These are phyloP conservation scores for Boloria euphrosyne DNA, from an alignment of 2,888 invertebrate genomes.

Conservation along the genomic window DNA sequence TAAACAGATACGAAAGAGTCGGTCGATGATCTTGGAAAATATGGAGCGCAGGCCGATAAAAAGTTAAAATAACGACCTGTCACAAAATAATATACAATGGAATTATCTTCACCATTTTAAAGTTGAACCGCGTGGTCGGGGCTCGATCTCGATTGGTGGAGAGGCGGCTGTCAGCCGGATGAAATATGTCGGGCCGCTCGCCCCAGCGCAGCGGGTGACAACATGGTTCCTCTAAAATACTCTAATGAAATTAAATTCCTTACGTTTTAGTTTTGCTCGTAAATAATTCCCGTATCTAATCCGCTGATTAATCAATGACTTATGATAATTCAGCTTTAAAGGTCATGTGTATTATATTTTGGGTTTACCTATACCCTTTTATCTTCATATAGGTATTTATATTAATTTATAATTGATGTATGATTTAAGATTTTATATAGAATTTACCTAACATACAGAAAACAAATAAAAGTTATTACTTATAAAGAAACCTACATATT, in stretches of 20 bases:
- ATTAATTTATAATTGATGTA: background rate
- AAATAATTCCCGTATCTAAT: conserved; percentile 79
- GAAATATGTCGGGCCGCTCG: conserved; percentile 69
- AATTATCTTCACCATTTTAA: conserved; percentile 81
- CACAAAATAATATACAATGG: conserved; percentile 82
- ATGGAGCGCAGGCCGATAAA: conserved; percentile 73
- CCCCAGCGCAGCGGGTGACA: conserved; percentile 77
- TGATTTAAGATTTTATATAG: too few relatives aligned
- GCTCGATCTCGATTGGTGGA: conserved; percentile 67
- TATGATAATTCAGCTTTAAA: conserved; percentile 54
- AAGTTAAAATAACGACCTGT: conserved; percentile 80
- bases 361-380: background rate
- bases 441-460: too few relatives aligned
- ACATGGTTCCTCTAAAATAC: conserved; percentile 77
- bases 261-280: conserved; percentile 78
- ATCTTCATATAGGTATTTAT: background rate
- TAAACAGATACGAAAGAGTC: conserved; percentile 30
- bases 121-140: conserved; percentile 62
- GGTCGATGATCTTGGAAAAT: conserved; percentile 60
- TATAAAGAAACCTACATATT: too few relatives aligned
- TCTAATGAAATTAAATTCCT: conserved; percentile 82
- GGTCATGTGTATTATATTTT: conserved; percentile 1
- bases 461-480: too few relatives aligned
- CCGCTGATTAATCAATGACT: conserved; percentile 77
- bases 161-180: conserved; percentile 75